These are phyloP conservation scores for Sebastes cheni DNA, from an alignment of 2,797 vertebrate species.

Conservation along the genomic window DNA sequence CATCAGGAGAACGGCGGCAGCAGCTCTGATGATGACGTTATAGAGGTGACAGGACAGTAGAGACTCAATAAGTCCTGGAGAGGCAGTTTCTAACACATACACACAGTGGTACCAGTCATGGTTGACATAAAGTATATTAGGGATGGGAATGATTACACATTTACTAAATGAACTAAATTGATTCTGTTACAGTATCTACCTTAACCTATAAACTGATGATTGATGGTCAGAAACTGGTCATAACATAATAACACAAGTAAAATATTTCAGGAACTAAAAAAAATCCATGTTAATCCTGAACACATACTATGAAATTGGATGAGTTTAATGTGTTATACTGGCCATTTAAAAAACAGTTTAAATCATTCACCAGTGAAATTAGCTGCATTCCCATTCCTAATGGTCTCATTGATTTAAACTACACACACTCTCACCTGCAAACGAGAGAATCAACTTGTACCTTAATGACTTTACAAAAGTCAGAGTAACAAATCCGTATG, in stretches of 20 bases:
- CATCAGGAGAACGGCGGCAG: slow-evolving; percentile 91
- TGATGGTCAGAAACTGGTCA: background rate
- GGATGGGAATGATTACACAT: slow-evolving; percentile 45
- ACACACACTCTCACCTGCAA: slow-evolving; percentile 10
- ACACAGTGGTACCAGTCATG: background rate
- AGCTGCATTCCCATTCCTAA: slow-evolving; percentile 54
- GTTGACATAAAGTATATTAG: slow-evolving; percentile 23
- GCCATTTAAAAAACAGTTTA: background rate
- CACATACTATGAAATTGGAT: background rate
- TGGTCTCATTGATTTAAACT: slow-evolving; percentile 18
- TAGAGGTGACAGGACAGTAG: slow-evolving; percentile 97
- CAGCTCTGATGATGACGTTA: slow-evolving; percentile 97
- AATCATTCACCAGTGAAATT: background rate
- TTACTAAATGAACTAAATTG: background rate
- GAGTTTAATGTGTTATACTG: background rate
- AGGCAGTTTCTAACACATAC: background rate
- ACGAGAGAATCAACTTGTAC: slow-evolving; percentile 27
- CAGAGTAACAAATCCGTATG: slow-evolving; percentile 70
- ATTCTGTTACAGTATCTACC: background rate
- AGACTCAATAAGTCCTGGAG: background rate
- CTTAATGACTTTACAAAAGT: slow-evolving; percentile 38
- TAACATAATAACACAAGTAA: background rate
- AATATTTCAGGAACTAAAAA: background rate
- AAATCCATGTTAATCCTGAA: background rate
- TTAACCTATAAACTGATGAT: background rate